Percentiles rank a stretch among this genome's conserved stretches.
Evolutionary conservation across 2,797 vertebrate species (phyloP).

Genomic region (Limosa lapponica): DNA sequence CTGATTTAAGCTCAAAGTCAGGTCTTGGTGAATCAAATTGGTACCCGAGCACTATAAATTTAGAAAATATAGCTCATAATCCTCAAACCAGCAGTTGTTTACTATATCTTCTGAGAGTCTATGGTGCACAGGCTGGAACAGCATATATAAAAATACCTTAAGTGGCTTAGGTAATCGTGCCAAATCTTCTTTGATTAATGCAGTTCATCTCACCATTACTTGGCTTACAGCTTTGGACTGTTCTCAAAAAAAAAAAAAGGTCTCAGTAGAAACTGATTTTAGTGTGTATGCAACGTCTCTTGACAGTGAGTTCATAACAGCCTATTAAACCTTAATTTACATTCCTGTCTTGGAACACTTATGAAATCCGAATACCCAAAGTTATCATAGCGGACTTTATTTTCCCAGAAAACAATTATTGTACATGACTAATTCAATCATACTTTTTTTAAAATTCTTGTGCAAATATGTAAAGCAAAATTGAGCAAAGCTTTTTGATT

Average conservation of each 20-base stretch:
- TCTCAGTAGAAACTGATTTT: not conserved
- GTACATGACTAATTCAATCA: not conserved
- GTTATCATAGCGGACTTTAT: not conserved
- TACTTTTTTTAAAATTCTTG: not conserved
- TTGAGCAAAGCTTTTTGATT: conserved; percentile 14
- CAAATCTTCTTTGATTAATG: not conserved
- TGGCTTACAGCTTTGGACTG: not conserved
- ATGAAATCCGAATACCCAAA: not conserved
- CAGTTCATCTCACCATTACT: not conserved
- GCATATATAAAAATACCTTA: not conserved
- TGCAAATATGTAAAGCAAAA: not conserved
- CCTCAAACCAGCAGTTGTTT: conserved; percentile 9
- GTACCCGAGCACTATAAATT: not conserved
- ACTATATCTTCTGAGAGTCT: not conserved
- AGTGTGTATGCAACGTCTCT: not conserved
- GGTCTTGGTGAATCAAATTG: not conserved
- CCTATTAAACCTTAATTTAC: conserved; percentile 14
- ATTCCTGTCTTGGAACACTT: not conserved
- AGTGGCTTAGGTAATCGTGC: not conserved
- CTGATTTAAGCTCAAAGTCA: not conserved
- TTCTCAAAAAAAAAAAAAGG: not conserved
- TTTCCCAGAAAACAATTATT: not conserved
- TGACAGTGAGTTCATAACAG: not conserved
- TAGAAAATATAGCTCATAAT: not conserved
- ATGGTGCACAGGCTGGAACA: not conserved